Evolutionary conservation across 2,797 vertebrate species (phyloP).

Genomic region (Martes flavigula): DNA sequence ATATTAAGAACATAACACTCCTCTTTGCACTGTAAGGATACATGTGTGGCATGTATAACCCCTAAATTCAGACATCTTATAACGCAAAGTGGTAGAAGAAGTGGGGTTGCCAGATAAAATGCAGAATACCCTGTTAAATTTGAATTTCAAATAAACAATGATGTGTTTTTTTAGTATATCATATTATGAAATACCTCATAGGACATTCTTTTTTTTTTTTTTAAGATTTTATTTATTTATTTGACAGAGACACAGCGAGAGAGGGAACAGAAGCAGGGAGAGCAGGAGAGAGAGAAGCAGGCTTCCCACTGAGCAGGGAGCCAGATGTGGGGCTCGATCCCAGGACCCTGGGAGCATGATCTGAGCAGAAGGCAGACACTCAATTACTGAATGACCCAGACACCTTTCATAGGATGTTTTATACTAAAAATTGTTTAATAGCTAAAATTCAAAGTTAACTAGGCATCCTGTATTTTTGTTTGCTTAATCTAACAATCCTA

Average conservation of each 20-base stretch:
- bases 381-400: too few species aligned
- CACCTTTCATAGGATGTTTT: neutral
- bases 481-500: neutral
- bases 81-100: neutral
- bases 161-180: neutral
- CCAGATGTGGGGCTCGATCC: too few species aligned
- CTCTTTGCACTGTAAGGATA: neutral
- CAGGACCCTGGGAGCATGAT: too few species aligned
- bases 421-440: neutral
- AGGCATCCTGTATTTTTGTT: neutral
- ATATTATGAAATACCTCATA: neutral
- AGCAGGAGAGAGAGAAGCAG: too few species aligned
- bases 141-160: constrained; percentile 15
- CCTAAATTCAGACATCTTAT: neutral
- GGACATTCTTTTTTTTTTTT: neutral
- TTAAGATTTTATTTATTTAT: too few species aligned
- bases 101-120: neutral
- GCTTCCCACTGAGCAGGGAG: too few species aligned
- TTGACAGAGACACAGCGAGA: too few species aligned
- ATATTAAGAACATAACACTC: neutral
- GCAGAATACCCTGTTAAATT: neutral
- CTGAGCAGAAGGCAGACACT: too few species aligned
- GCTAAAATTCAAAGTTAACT: constrained; percentile 27
- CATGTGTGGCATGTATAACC: accelerated
- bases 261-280: too few species aligned